Conservation (phyloP, 2,113 vertebrate species). For the Coreoperca whiteheadi region DNA sequence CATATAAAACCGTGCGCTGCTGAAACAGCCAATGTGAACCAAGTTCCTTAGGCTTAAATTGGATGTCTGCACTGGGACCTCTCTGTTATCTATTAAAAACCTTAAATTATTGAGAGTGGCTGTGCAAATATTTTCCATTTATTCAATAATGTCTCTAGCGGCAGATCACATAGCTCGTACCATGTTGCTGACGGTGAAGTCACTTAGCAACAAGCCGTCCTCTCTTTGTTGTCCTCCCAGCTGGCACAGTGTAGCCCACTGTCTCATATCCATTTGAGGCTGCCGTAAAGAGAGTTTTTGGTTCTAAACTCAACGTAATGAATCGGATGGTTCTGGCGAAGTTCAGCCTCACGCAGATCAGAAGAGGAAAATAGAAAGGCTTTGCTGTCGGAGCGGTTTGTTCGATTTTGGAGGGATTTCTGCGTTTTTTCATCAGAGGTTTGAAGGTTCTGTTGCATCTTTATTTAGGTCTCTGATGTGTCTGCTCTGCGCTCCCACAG, state of each 20-base stretch:
- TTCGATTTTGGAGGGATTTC: slow-evolving; percentile 18
- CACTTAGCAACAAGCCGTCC: background rate
- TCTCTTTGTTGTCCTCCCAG: slow-evolving; percentile 19
- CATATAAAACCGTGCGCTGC: too few relatives aligned
- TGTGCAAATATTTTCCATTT: background rate
- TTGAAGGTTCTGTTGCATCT: slow-evolving; percentile 1
- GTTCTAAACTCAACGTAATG: slow-evolving; percentile 5
- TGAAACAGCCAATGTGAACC: too few relatives aligned
- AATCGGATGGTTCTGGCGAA: background rate
- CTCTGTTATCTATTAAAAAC: background rate
- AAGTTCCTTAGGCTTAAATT: too few relatives aligned
- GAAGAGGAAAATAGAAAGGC: slow-evolving; percentile 25
- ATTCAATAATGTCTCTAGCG: background rate
- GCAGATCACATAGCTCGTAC: background rate
- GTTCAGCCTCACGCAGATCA: slow-evolving; percentile 4
- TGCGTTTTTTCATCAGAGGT: slow-evolving; percentile 36
- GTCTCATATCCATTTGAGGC: background rate
- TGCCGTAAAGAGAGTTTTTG: background rate
- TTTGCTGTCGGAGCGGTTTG: slow-evolving; percentile 20
- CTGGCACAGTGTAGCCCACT: background rate
- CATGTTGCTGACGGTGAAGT: background rate
- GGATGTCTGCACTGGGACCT: background rate
- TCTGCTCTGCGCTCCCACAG: background rate
- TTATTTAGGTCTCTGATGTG: slow-evolving; percentile 3
- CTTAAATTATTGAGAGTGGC: background rate